Percentiles rank a stretch among this genome's conserved stretches.
These are phyloP conservation scores for Rhinoptilus africanus DNA, from an alignment of 2,113 vertebrate species.

Conservation along the genomic window DNA sequence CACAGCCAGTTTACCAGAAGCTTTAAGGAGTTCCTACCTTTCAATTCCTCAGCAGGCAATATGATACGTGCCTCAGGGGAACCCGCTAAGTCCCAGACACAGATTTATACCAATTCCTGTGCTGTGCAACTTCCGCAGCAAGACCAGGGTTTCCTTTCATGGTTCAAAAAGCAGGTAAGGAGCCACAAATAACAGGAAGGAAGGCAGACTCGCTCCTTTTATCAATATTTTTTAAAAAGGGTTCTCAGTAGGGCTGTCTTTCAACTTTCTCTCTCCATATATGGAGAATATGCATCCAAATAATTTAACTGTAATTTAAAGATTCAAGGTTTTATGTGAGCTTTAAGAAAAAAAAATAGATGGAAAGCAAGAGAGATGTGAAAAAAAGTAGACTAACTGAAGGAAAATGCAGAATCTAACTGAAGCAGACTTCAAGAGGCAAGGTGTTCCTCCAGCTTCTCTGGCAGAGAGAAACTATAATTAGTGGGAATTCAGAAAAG, in stretches of 20 bases:
- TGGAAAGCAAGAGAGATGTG: neutral
- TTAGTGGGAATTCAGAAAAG: neutral
- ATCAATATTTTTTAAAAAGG: neutral
- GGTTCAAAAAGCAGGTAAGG: neutral
- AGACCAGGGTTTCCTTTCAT: neutral
- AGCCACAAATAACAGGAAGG: neutral
- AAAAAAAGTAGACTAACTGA: too few species aligned
- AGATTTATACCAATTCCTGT: neutral
- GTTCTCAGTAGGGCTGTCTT: neutral
- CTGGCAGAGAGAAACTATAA: neutral
- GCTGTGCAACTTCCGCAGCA: neutral
- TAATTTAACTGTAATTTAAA: neutral
- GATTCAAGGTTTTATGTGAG: neutral
- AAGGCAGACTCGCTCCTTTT: neutral
- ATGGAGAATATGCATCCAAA: neutral
- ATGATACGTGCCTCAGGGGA: neutral
- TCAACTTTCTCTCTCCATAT: neutral
- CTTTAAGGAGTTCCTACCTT: neutral
- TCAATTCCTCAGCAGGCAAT: neutral
- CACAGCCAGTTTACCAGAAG: neutral
- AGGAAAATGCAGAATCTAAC: neutral
- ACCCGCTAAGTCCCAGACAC: neutral
- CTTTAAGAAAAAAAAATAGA: neutral
- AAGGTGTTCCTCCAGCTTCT: neutral
- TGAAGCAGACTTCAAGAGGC: neutral